Conservation (phyloP, 2,888 invertebrate species). For the Chaetoderma sp. region DNA sequence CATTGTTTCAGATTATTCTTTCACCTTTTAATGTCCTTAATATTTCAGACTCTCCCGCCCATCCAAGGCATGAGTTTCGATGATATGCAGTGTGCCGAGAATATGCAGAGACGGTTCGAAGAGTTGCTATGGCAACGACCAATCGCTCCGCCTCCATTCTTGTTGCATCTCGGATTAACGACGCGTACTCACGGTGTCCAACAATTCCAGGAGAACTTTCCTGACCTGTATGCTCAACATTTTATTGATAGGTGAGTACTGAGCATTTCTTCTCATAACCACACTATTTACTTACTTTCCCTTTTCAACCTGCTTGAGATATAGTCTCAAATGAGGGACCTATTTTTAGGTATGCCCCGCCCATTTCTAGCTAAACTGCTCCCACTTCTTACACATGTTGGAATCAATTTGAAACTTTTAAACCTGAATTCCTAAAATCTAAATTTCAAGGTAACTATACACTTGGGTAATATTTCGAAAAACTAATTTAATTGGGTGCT, state of each 20-base stretch:
- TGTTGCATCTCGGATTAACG: slow-evolving; percentile 67
- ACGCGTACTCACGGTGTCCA: slow-evolving; percentile 64
- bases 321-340: too few relatives aligned
- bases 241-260: slow-evolving; percentile 60
- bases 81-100: slow-evolving; percentile 43
- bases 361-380: too few relatives aligned
- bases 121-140: slow-evolving; percentile 60
- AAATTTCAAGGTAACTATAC: too few relatives aligned
- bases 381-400: too few relatives aligned
- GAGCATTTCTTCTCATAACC: background rate
- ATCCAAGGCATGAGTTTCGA: slow-evolving; percentile 59
- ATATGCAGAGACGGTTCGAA: slow-evolving; percentile 39
- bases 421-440: too few relatives aligned
- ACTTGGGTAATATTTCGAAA: too few relatives aligned
- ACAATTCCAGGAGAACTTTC: slow-evolving; percentile 65
- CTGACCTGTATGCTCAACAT: slow-evolving; percentile 59
- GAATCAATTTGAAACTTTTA: too few relatives aligned
- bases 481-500: too few relatives aligned
- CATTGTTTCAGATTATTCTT: too few relatives aligned
- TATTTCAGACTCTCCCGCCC: slow-evolving; percentile 63
- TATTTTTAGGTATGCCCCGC: too few relatives aligned
- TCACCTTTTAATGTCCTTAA: too few relatives aligned
- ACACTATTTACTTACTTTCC: background rate
- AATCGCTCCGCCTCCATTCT: slow-evolving; percentile 59
- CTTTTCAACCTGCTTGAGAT: background rate